Evolutionary conservation across 2,113 vertebrate genomes (phyloP), one percentile per base, ranked within the genome.

Genomic region (Paraplagusia blochii): DNA sequence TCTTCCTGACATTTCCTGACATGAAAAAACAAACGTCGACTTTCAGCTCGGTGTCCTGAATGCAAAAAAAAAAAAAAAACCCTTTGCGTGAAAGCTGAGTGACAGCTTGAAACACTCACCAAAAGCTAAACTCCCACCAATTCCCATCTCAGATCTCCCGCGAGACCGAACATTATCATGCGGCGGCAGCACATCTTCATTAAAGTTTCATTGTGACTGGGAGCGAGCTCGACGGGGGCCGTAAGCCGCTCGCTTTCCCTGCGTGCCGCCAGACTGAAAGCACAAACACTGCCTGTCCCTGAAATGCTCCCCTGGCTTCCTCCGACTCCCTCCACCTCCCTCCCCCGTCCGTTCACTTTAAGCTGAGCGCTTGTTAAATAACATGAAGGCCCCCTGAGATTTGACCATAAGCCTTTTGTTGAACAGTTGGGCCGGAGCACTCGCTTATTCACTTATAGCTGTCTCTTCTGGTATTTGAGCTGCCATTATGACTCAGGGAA

Each of bases 191-290:
- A 40, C 50, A 71, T 58, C 74, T 60, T 63, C 76, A 82, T 83
- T 82, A 80, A 82, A 77, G 18, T 82, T 82, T 80, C 66, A 85
- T 74, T 48, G 72, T 58, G 64, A 74, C 68, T 77, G n/a, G 44
- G 58, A 79, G 74, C 42, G 56, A 65, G 74, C 64, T 70, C 59
- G 68, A 71, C 44, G 8, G 69, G 64, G 59, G 73, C 63, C 45
- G 60, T 38, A 16, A 81, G 66, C 69, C 67, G 57, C 66, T 49
- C 15, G 59, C 47, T 50, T 66, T 29, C 52, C 18, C 0, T 17
- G n/a, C 58, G 12, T 40, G 11, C 46, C 2, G 59, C 38, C 38
- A 11, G 58, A 66, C 53, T 52, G 39, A 47, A 59, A 72, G n/a
- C 22, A 57, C 48, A 52, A 46, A 55, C n/a, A 9, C 11, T 35